Percentiles rank a stretch among this genome's conserved stretches.
Conservation (phyloP, 92 coral and sea anemone species). For the Porites lobata region DNA sequence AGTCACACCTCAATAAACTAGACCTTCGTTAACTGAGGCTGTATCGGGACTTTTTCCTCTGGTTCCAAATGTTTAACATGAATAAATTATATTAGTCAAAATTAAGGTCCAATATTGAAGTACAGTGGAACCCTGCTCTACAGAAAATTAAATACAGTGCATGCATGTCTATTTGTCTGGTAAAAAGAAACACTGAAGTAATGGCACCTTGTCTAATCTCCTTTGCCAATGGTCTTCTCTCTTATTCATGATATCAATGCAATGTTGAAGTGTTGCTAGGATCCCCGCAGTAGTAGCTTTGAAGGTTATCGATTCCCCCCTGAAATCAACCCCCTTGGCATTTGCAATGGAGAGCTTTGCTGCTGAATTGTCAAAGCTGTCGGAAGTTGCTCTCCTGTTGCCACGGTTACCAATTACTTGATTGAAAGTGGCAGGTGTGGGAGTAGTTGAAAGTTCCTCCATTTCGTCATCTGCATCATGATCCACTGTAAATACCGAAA, state of each 20-base stretch:
- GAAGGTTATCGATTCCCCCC: slow-evolving; percentile 97
- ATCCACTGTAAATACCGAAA: slow-evolving; percentile 64
- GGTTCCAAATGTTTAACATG: no score
- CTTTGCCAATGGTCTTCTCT: slow-evolving; percentile 97
- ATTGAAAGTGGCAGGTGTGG: slow-evolving; percentile 90
- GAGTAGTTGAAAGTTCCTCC: slow-evolving; percentile 98
- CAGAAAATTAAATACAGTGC: no score
- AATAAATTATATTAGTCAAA: no score
- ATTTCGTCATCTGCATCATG: slow-evolving; percentile 99
- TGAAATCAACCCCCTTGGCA: slow-evolving; percentile 93
- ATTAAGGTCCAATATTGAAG: no score
- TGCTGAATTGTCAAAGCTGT: slow-evolving; percentile 51
- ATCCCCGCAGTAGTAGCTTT: slow-evolving; percentile 98
- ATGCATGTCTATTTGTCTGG: background rate
- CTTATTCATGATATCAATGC: slow-evolving; percentile 93
- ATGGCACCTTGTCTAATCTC: slow-evolving; percentile 87
- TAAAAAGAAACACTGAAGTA: background rate
- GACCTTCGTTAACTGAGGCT: no score
- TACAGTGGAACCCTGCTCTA: no score
- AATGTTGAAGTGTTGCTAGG: slow-evolving; percentile 95
- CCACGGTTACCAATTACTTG: slow-evolving; percentile 66
- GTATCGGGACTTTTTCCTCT: no score
- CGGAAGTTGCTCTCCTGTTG: slow-evolving; percentile 56
- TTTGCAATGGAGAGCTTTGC: slow-evolving; percentile 70
- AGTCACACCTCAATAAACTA: no score